phyloP scores from a whole-genome alignment of 2,888 invertebrate species.

The Caenorhabditis sp. region DNA sequence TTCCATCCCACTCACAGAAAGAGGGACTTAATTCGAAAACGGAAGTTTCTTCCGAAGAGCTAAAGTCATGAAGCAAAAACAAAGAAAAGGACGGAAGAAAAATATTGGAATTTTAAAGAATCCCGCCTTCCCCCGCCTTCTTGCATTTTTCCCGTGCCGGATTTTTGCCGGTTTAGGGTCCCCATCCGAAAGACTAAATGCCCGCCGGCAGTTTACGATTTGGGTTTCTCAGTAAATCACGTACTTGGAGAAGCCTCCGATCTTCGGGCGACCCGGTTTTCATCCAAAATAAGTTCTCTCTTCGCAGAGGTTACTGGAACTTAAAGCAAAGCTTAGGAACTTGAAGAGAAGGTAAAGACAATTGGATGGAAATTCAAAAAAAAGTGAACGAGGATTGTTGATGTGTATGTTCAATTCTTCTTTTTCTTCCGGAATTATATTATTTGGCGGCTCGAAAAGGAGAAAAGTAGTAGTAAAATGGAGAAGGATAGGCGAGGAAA shows the following conservation, averaged over 20 bases:
- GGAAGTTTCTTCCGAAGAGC: conserved; percentile 12
- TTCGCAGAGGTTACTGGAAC: conserved; percentile 9
- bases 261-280: neutral
- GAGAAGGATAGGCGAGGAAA: conserved; percentile 10
- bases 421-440: conserved; percentile 35
- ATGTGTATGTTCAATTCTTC: conserved; percentile 10
- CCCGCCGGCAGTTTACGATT: conserved; percentile 38
- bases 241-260: neutral
- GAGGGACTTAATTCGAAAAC: conserved; percentile 3
- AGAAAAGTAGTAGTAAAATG: conserved; percentile 19
- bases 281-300: conserved; percentile 21
- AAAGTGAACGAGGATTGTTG: conserved; percentile 28
- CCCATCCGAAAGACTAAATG: conserved; percentile 9
- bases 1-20: neutral
- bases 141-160: conserved; percentile 38
- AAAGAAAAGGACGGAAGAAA: conserved; percentile 20
- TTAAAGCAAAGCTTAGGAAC: neutral
- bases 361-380: conserved; percentile 4
- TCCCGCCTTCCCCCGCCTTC: neutral
- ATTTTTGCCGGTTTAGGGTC: conserved; percentile 36
- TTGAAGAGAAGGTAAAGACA: neutral
- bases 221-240: conserved; percentile 17
- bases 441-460: conserved; percentile 31
- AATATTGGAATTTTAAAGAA: conserved; percentile 12
- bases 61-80: neutral